Percentiles rank a stretch among this genome's conserved stretches.
phyloP scores from a whole-genome alignment of 1,140 invertebrate species.

The Limonius californicus region DNA sequence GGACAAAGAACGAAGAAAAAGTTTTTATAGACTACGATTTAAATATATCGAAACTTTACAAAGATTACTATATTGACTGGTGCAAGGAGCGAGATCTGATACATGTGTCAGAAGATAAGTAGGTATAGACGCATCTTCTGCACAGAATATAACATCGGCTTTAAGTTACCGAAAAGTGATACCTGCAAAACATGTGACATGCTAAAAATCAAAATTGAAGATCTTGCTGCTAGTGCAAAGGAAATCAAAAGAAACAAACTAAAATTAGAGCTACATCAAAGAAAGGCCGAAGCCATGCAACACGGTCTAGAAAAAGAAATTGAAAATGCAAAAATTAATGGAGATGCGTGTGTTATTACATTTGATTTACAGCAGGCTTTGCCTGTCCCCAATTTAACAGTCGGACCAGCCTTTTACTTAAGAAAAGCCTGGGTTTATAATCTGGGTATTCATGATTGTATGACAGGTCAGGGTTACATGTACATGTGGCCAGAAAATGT shows the following conservation, averaged over 20 bases:
- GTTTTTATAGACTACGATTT: too few species aligned
- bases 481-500: too few species aligned
- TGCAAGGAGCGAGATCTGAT: too few species aligned
- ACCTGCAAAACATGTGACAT: constrained; percentile 17
- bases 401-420: constrained; percentile 16
- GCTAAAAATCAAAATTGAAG: constrained; percentile 11
- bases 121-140: constrained; percentile 21
- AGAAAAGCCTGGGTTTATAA: constrained; percentile 13
- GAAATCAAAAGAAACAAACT: not conserved
- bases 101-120: too few species aligned
- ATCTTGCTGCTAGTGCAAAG: not conserved
- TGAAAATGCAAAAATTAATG: constrained; percentile 6
- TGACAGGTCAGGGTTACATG: not conserved
- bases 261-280: constrained; percentile 18
- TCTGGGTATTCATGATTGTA: constrained; percentile 14
- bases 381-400: constrained; percentile 15
- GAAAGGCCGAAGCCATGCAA: constrained; percentile 11
- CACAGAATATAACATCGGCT: constrained; percentile 18
- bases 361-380: constrained; percentile 19
- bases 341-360: not conserved
- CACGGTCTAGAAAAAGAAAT: constrained; percentile 13
- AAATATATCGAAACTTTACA: too few species aligned
- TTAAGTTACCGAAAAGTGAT: too few species aligned
- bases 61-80: too few species aligned
- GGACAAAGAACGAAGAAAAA: too few species aligned